These are phyloP conservation scores for Xiphorhynchus erythropygius DNA, from an alignment of 2,797 vertebrate species.

Conservation along the genomic window DNA sequence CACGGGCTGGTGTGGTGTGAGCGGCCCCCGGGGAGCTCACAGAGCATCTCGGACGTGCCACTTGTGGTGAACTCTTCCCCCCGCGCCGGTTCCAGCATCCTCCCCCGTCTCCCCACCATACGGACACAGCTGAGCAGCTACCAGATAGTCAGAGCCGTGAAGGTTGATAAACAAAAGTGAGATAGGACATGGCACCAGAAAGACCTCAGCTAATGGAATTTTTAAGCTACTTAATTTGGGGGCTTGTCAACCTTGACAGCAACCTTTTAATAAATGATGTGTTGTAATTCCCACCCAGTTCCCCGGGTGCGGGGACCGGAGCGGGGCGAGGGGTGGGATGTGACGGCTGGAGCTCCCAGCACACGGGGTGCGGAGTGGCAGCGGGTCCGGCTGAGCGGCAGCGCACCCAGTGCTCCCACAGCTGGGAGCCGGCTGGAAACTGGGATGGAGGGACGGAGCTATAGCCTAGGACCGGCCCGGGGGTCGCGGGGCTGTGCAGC, in stretches of 20 bases:
- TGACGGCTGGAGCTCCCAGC: neutral
- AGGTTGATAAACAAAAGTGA: conserved; percentile 72
- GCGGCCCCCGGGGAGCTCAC: neutral
- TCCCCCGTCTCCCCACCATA: neutral
- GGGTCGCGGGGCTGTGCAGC: neutral
- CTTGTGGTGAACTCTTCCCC: neutral
- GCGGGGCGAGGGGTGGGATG: neutral
- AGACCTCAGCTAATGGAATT: conserved; percentile 69
- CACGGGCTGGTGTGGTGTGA: neutral
- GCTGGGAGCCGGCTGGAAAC: fast-evolving
- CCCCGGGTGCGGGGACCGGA: neutral
- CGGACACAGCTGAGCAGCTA: conserved; percentile 59
- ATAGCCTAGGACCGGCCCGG: fast-evolving
- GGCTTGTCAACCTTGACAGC: conserved; percentile 57
- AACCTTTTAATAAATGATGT: conserved; percentile 53
- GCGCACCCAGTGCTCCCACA: neutral
- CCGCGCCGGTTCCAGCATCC: neutral
- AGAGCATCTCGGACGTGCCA: neutral
- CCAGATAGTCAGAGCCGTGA: conserved; percentile 61
- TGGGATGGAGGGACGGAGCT: neutral
- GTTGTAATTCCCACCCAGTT: neutral
- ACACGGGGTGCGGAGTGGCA: neutral
- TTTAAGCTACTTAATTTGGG: conserved; percentile 70
- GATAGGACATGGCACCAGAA: conserved; percentile 66
- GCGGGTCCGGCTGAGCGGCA: neutral